A percentile compares a stretch with the other conserved stretches of the same genome.
Evolutionary conservation across 2,797 vertebrate species (phyloP).

Genomic region (Brachyrhaphis roseni): DNA sequence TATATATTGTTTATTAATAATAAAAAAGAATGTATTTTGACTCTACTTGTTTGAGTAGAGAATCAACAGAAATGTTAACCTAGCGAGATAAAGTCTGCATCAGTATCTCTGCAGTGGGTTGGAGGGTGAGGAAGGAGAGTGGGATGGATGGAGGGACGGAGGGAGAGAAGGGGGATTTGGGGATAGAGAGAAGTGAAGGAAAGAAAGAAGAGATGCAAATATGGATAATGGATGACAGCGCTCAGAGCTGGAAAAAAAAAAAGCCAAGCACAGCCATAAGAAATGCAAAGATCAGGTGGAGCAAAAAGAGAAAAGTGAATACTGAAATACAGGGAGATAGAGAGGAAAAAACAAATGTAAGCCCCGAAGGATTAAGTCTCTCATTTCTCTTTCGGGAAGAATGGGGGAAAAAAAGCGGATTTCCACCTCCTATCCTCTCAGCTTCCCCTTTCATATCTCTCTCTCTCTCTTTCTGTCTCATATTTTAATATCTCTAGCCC

Average conservation of each 20-base stretch:
- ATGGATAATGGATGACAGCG: constrained; percentile 30
- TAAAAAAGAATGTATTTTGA: background rate
- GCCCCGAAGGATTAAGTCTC: constrained; percentile 71
- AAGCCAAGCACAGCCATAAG: constrained; percentile 4
- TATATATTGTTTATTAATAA: background rate
- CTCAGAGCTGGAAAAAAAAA: constrained; percentile 11
- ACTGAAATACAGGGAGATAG: constrained; percentile 41
- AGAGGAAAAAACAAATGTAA: constrained; percentile 64
- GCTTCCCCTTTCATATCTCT: constrained; percentile 59
- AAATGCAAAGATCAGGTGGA: constrained; percentile 41
- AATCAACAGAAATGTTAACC: constrained; percentile 55
- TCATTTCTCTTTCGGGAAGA: constrained; percentile 68
- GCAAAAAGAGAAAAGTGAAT: constrained; percentile 39
- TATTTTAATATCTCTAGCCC: constrained; percentile 70
- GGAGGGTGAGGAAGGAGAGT: constrained; percentile 4
- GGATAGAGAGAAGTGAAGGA: constrained; percentile 3
- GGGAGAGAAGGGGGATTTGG: constrained; percentile 5
- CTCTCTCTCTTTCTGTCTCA: constrained; percentile 56
- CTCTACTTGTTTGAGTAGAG: constrained; percentile 4
- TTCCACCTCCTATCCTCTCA: constrained; percentile 68
- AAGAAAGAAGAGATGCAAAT: constrained; percentile 34
- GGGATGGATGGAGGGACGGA: constrained; percentile 4
- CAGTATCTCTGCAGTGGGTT: constrained; percentile 46
- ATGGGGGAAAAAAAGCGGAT: constrained; percentile 61
- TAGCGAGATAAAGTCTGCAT: constrained; percentile 50